phyloP scores from a whole-genome alignment of 1,140 invertebrate genomes.

The Trichonephila inaurata region DNA sequence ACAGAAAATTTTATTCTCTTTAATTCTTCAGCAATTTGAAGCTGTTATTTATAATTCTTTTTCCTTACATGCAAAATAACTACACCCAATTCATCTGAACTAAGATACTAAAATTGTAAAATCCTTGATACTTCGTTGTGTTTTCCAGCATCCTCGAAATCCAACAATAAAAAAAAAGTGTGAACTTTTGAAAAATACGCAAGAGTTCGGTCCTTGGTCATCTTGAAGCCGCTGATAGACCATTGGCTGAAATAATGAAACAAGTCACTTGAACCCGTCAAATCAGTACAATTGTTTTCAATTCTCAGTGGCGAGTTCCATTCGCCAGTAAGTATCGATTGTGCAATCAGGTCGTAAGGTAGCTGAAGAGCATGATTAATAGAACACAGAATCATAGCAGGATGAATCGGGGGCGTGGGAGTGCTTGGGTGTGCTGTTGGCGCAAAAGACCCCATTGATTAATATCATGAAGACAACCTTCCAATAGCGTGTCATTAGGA shows the following conservation, averaged over 20 bases:
- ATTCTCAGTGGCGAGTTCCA: not conserved
- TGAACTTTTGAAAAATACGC: no score
- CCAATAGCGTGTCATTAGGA: constrained; percentile 65
- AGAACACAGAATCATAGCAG: constrained; percentile 56
- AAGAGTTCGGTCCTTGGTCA: no score
- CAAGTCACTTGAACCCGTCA: constrained; percentile 9
- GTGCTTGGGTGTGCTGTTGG: constrained; percentile 63
- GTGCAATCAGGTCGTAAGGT: constrained; percentile 56
- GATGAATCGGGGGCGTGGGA: constrained; percentile 67
- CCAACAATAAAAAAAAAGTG: no score
- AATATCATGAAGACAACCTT: constrained; percentile 41
- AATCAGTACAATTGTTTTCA: not conserved
- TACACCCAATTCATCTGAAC: no score
- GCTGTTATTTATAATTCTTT: no score
- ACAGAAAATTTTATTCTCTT: no score
- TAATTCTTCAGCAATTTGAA: no score
- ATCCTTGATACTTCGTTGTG: no score
- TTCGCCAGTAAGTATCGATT: constrained; percentile 44
- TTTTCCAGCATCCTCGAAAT: no score
- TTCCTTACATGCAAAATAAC: no score
- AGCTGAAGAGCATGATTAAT: constrained; percentile 65
- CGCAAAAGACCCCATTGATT: constrained; percentile 57
- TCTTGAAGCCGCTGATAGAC: not conserved
- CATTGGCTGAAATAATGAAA: not conserved
- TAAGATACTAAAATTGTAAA: no score